Conservation (phyloP, 2,888 invertebrate species). For the Melanchra persicariae region DNA sequence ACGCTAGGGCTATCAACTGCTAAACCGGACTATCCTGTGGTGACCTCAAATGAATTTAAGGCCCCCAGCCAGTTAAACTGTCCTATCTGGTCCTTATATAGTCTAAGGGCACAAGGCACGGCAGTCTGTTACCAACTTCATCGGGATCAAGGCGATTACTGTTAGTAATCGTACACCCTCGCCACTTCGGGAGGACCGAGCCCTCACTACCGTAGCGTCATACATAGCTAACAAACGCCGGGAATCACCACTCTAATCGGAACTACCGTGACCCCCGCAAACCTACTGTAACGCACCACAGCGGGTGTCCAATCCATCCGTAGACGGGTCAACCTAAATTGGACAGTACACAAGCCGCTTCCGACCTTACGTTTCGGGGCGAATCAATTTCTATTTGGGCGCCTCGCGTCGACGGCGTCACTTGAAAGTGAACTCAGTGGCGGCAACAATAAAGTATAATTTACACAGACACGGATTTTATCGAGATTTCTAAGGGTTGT, state of each 20-base stretch:
- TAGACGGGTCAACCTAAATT: slow-evolving; percentile 59
- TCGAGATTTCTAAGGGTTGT: slow-evolving; percentile 80
- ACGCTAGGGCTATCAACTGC: no score
- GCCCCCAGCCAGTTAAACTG: no score
- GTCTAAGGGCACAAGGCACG: slow-evolving; percentile 70
- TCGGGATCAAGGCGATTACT: slow-evolving; percentile 89
- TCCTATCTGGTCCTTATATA: slow-evolving; percentile 64
- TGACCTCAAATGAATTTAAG: no score
- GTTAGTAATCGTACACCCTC: slow-evolving; percentile 86
- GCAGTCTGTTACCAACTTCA: slow-evolving; percentile 86
- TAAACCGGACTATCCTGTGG: no score
- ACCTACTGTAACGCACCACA: slow-evolving; percentile 57
- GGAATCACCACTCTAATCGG: slow-evolving; percentile 70
- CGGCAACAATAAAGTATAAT: slow-evolving; percentile 80
- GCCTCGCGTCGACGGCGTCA: slow-evolving; percentile 71
- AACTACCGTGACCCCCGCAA: slow-evolving; percentile 69
- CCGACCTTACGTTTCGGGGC: slow-evolving; percentile 82
- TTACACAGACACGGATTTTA: slow-evolving; percentile 75
- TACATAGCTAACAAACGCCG: slow-evolving; percentile 73
- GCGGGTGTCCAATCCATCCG: slow-evolving; percentile 75
- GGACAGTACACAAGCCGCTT: slow-evolving; percentile 69
- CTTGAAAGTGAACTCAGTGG: slow-evolving; percentile 71
- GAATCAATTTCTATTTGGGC: slow-evolving; percentile 88
- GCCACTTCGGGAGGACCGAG: slow-evolving; percentile 79
- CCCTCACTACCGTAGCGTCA: slow-evolving; percentile 76